Evolutionary conservation across 1,140 invertebrate species (phyloP).

Genomic region (Anoplolepis gracilipes): DNA sequence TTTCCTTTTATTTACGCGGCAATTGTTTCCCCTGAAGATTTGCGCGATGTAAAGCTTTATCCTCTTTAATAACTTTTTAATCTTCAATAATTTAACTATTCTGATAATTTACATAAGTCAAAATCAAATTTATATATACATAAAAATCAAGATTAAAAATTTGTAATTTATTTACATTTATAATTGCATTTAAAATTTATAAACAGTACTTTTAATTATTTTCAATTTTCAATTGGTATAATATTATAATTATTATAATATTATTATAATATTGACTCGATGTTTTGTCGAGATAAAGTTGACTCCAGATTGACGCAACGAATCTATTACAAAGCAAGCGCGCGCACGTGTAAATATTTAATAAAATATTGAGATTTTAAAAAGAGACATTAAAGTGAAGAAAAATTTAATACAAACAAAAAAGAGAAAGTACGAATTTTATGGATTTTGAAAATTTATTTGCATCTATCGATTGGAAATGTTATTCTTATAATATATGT

Average conservation of each 20-base stretch:
- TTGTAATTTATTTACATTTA: background rate
- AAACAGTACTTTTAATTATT: too few species aligned
- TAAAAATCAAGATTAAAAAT: background rate
- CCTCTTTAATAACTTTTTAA: background rate
- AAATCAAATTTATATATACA: background rate
- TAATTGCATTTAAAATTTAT: background rate
- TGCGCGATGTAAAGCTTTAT: background rate
- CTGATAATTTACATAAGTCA: background rate
- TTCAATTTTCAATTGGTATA: background rate
- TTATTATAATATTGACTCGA: background rate
- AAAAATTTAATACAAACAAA: background rate
- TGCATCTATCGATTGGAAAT: background rate
- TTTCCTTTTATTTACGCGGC: background rate
- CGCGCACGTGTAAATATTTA: background rate
- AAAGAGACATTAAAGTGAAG: background rate
- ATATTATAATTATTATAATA: background rate
- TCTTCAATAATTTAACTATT: background rate
- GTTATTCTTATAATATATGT: constrained; percentile 2
- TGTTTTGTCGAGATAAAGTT: background rate
- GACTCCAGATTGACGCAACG: too few species aligned
- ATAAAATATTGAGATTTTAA: background rate
- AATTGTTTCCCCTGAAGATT: background rate
- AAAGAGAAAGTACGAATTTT: background rate
- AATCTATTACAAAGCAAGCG: background rate
- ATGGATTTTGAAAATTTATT: constrained; percentile 8